A percentile compares a stretch with the other conserved stretches of the same genome.
Conservation (phyloP, 2,888 invertebrate genomes). For the Oscheius sp. region DNA sequence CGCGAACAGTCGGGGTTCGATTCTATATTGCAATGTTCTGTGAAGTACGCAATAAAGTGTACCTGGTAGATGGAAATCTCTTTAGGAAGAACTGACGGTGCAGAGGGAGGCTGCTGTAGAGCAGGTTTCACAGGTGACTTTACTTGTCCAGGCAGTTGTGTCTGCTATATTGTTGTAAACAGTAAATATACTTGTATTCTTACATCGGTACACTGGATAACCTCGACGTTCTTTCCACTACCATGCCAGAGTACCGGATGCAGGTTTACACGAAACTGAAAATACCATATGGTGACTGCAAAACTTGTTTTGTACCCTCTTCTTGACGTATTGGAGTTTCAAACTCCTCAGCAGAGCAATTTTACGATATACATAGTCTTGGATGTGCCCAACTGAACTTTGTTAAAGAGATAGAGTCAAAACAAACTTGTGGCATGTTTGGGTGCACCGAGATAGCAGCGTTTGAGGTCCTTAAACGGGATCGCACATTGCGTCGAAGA, state of each 20-base stretch:
- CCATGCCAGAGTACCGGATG: background rate
- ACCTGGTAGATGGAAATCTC: too few relatives aligned
- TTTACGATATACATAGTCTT: background rate
- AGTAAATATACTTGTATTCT: background rate
- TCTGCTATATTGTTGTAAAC: too few relatives aligned
- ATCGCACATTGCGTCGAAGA: slow-evolving; percentile 3
- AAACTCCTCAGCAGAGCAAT: background rate
- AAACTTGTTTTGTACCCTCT: background rate
- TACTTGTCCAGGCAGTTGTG: too few relatives aligned
- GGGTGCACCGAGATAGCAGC: slow-evolving; percentile 16
- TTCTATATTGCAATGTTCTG: too few relatives aligned
- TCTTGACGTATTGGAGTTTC: slow-evolving; percentile 10
- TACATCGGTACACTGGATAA: slow-evolving; percentile 14
- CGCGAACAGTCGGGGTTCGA: too few relatives aligned
- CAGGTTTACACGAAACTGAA: slow-evolving; percentile 10
- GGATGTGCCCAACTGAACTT: slow-evolving; percentile 15
- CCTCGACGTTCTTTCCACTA: background rate
- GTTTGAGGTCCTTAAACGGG: background rate
- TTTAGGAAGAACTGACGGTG: too few relatives aligned
- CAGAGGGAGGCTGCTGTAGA: too few relatives aligned
- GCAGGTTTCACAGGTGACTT: too few relatives aligned
- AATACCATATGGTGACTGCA: background rate
- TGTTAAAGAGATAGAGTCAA: background rate
- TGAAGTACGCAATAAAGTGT: too few relatives aligned
- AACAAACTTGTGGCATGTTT: background rate